Evolutionary conservation across 2,797 vertebrate genomes (phyloP).

Genomic region (Pyrrhura leucotis): DNA sequence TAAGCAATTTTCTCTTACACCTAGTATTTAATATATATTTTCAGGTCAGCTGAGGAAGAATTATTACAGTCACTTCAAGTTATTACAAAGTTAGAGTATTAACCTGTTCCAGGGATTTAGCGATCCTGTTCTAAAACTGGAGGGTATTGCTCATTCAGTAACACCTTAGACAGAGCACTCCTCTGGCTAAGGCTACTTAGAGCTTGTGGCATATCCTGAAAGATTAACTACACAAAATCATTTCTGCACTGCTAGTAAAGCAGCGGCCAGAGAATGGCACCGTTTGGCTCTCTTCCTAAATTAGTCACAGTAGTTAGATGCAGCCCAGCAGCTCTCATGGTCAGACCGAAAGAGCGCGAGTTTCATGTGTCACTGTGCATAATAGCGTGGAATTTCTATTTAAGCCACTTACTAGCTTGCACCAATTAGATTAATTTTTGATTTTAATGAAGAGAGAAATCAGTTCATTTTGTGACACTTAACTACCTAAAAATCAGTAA

Average conservation of each 20-base stretch:
- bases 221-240: background rate
- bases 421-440: conserved; percentile 7
- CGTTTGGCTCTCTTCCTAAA: conserved; percentile 7
- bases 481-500: background rate
- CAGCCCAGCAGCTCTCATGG: background rate
- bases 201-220: background rate
- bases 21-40: background rate
- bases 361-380: conserved; percentile 17
- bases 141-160: background rate
- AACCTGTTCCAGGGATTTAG: background rate
- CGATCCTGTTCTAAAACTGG: background rate
- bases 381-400: conserved; percentile 40
- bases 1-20: background rate
- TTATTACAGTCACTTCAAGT: background rate
- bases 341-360: background rate
- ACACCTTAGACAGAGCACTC: background rate
- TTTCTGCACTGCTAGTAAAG: background rate
- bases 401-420: background rate
- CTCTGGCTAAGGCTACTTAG: background rate
- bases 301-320: conserved; percentile 3
- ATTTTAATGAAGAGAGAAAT: background rate
- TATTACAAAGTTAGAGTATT: background rate
- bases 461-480: background rate
- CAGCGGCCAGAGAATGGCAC: conserved; percentile 7
- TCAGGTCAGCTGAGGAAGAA: background rate